Evolutionary conservation across 2,113 vertebrate genomes (phyloP).

Genomic region (Catagonus wagneri): DNA sequence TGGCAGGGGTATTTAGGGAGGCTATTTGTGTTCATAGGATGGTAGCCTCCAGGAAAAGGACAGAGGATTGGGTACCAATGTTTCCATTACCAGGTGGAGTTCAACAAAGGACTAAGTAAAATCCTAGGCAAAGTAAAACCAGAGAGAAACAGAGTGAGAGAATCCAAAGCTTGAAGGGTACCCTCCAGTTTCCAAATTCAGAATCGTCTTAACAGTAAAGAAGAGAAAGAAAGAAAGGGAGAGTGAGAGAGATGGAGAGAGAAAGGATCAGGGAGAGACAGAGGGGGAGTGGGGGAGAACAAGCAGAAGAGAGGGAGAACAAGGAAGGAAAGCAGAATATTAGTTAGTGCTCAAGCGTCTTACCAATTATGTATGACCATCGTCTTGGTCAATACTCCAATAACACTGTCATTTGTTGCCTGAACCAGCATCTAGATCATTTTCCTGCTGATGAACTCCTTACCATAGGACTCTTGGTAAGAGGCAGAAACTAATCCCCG

Average conservation of each 20-base stretch:
- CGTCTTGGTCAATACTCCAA: neutral
- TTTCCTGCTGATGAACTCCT: neutral
- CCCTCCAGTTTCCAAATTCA: neutral
- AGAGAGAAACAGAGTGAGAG: neutral
- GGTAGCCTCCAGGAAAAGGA: neutral
- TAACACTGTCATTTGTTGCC: neutral
- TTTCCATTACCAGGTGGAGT: neutral
- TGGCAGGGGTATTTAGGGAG: neutral
- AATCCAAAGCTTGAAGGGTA: neutral
- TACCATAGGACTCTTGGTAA: neutral
- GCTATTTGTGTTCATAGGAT: neutral
- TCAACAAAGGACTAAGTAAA: neutral
- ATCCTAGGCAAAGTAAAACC: neutral
- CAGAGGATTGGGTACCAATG: neutral
- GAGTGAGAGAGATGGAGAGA: neutral
- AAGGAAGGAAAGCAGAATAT: neutral
- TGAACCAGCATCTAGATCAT: neutral
- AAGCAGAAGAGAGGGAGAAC: accelerated
- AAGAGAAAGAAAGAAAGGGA: neutral
- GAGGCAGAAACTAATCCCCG: neutral
- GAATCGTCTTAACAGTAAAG: neutral
- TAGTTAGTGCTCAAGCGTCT: neutral
- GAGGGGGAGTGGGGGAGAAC: neutral
- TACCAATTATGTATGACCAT: neutral
- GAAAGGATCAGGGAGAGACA: too few species aligned